Evolutionary conservation across 2,888 invertebrate species (phyloP), one percentile per base, ranked within the genome.

Genomic region (Troides aeacus): DNA sequence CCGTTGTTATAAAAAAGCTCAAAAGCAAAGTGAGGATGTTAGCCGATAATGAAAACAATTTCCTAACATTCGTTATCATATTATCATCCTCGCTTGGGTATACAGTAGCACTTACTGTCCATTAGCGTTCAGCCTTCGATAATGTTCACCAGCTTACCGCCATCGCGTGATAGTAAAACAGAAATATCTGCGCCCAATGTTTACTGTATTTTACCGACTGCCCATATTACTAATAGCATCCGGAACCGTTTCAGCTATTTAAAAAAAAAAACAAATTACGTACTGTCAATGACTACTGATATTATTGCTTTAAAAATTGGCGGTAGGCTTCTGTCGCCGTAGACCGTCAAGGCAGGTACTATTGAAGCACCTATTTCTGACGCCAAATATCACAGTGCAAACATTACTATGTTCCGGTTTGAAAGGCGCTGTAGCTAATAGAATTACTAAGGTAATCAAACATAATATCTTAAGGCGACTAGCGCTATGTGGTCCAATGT

Each of bases 71-170:
- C 69, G n/a, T 39, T 24, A 61, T 59, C 70, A 23, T 18, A n/a
- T 39, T n/a, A 61, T 59, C 70, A 23, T 18, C 8, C 18, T 46
- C 18, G 60, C 66, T 39, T 30, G 30, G 53, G 60, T 68, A 71
- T 69, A 73, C 75, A 70, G 75, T 71, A 72, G 76, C 76, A 77
- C 76, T 77, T 72, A 70, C 70, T 70, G 73, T 72, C 72, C 76
- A 76, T 75, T 75, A 74, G 58, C 66, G 67, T 50, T 61, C 62
- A 53, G 66, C 42, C 23, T 53, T 36, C 60, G 70, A 70, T 70
- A 61, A 67, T 60, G 39, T 63, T 58, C 10, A 17, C 42, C 59
- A 63, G 70, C 63, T 70, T 70, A 67, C 30, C 46, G 46, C 56
- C 66, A 60, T 39, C 63, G 46, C 30, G 21, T 61, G 60, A 50